Conservation (phyloP, 1,140 invertebrate species). For the Andrena cerasifolii region DNA sequence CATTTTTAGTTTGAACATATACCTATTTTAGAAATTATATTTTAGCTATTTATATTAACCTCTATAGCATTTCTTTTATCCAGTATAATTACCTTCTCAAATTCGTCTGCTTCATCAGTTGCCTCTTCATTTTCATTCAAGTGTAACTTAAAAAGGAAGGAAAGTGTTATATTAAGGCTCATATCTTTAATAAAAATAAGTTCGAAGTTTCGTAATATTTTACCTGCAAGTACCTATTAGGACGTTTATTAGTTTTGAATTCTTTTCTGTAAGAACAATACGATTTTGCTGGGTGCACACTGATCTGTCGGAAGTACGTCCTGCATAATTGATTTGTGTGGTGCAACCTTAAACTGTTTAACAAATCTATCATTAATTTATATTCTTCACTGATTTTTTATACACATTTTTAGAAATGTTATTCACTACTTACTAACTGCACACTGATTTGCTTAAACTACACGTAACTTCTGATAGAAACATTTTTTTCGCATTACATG, state of each 20-base stretch:
- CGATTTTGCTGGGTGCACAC: background rate
- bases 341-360: background rate
- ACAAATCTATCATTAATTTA: background rate
- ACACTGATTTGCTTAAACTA: background rate
- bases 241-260: no score
- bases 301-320: background rate
- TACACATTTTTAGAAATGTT: background rate
- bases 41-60: background rate
- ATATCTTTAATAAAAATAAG: no score
- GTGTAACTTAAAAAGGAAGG: background rate
- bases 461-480: background rate
- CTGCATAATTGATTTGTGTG: background rate
- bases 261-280: background rate
- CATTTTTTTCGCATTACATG: background rate
- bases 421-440: constrained; percentile 13
- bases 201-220: no score
- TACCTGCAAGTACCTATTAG: background rate
- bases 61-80: no score
- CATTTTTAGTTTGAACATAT: fast-evolving
- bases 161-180: background rate
- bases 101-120: no score
- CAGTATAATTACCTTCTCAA: background rate
- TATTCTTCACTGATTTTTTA: background rate
- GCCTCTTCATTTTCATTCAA: background rate
- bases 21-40: background rate